Percentiles rank a stretch among this genome's conserved stretches.
Conservation (phyloP, 2,888 invertebrate species). For the Nyleta sp. region DNA sequence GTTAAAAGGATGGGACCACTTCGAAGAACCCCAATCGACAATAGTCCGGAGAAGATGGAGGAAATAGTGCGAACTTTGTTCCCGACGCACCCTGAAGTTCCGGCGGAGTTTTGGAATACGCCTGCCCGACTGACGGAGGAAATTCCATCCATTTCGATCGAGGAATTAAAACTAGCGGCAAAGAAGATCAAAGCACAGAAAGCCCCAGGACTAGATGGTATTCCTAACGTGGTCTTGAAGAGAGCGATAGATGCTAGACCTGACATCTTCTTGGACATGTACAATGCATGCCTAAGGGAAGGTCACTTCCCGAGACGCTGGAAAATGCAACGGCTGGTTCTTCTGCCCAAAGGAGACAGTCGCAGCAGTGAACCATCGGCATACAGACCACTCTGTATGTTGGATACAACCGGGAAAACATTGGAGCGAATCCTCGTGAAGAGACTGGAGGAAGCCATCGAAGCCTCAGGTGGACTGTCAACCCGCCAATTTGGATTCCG, state of each 20-base stretch:
- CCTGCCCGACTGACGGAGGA: background rate
- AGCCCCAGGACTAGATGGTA: slow-evolving; percentile 64
- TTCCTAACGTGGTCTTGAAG: slow-evolving; percentile 50
- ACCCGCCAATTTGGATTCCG: slow-evolving; percentile 48
- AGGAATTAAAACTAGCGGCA: slow-evolving; percentile 56
- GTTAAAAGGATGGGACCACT: background rate
- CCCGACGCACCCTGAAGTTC: background rate
- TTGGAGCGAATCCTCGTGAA: background rate
- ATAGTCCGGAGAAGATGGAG: background rate
- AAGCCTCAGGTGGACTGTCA: background rate
- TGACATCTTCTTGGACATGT: slow-evolving; percentile 11
- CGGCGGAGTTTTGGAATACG: background rate
- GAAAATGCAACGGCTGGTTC: slow-evolving; percentile 17
- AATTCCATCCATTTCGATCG: slow-evolving; percentile 14
- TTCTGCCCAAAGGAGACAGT: background rate
- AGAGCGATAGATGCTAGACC: slow-evolving; percentile 1
- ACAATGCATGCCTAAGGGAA: slow-evolving; percentile 38
- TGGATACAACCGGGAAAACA: background rate
- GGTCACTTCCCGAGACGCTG: slow-evolving; percentile 23
- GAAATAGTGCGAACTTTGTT: background rate
- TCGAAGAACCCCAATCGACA: background rate
- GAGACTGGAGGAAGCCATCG: background rate
- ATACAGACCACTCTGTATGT: background rate
- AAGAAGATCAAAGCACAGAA: slow-evolving; percentile 54
- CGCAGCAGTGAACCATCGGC: background rate